phyloP scores from a whole-genome alignment of 2,113 vertebrate genomes.

The Arenaria interpres region DNA sequence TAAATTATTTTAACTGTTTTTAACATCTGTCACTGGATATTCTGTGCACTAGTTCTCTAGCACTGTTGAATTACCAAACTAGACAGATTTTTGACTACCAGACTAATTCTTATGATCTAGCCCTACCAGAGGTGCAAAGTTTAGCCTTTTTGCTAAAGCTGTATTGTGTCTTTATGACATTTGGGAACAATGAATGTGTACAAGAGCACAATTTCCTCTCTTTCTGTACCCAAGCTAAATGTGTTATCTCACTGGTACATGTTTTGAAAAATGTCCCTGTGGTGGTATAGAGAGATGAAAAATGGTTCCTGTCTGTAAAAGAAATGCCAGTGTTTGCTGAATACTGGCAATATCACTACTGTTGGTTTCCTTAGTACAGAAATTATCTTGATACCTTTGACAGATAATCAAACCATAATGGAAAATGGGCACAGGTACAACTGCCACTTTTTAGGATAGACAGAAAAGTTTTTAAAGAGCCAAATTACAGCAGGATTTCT shows the following conservation, averaged over 20 bases:
- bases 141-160: neutral
- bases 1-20: too few species aligned
- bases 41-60: neutral
- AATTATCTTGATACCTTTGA: slow-evolving; percentile 40
- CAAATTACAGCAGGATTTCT: slow-evolving; percentile 38
- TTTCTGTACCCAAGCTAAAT: neutral
- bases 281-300: neutral
- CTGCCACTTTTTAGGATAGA: slow-evolving; percentile 2
- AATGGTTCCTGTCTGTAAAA: slow-evolving; percentile 27
- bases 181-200: neutral
- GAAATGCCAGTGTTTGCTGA: slow-evolving; percentile 7
- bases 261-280: slow-evolving; percentile 10
- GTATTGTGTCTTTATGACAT: slow-evolving; percentile 25
- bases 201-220: slow-evolving; percentile 29
- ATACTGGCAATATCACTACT: slow-evolving; percentile 18
- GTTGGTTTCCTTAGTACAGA: slow-evolving; percentile 53
- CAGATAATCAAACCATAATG: slow-evolving; percentile 61
- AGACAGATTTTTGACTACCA: neutral
- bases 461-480: neutral
- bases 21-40: neutral
- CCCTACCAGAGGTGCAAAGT: neutral
- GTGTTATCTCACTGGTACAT: slow-evolving; percentile 47
- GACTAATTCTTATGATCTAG: neutral
- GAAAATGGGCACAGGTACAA: slow-evolving; percentile 66
- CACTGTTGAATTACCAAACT: neutral